These are phyloP conservation scores for Campoletis sonorensis DNA, from an alignment of 1,140 invertebrate species.

Conservation along the genomic window DNA sequence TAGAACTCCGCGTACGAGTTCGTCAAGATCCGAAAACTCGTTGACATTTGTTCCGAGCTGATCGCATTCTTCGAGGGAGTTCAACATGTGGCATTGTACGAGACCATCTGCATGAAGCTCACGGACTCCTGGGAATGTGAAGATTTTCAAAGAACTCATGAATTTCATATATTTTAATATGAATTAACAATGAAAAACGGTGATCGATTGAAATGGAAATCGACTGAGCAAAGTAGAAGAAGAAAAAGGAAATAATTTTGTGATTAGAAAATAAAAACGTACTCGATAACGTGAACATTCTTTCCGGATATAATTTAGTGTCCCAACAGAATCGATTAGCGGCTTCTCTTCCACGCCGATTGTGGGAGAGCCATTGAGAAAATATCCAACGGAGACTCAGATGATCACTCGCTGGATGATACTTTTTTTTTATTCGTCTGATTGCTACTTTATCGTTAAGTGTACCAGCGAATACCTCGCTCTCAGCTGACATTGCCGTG, in stretches of 20 bases:
- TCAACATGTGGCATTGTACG: constrained; percentile 69
- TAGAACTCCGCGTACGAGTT: constrained; percentile 75
- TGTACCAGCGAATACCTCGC: constrained; percentile 62
- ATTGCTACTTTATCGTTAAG: constrained; percentile 66
- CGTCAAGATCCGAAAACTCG: constrained; percentile 73
- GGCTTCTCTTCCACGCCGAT: constrained; percentile 52
- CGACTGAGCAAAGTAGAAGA: no score
- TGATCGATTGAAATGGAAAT: no score
- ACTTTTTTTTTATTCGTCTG: constrained; percentile 74
- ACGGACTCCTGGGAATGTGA: constrained; percentile 69
- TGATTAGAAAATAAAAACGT: constrained; percentile 30
- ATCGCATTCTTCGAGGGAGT: constrained; percentile 55
- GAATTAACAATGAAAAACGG: no score
- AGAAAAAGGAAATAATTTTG: no score
- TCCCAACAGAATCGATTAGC: constrained; percentile 68
- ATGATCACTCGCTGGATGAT: constrained; percentile 78
- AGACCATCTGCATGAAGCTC: constrained; percentile 72
- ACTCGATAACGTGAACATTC: constrained; percentile 73
- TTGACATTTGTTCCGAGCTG: constrained; percentile 60
- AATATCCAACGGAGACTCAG: constrained; percentile 75
- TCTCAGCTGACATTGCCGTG: constrained; percentile 62
- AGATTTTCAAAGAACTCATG: neutral
- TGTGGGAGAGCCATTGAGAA: constrained; percentile 69
- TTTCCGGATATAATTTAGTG: constrained; percentile 69
- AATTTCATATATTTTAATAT: no score